Evolutionary conservation across 2,888 invertebrate genomes (phyloP).

Genomic region (Synanthedon tipuliformis): DNA sequence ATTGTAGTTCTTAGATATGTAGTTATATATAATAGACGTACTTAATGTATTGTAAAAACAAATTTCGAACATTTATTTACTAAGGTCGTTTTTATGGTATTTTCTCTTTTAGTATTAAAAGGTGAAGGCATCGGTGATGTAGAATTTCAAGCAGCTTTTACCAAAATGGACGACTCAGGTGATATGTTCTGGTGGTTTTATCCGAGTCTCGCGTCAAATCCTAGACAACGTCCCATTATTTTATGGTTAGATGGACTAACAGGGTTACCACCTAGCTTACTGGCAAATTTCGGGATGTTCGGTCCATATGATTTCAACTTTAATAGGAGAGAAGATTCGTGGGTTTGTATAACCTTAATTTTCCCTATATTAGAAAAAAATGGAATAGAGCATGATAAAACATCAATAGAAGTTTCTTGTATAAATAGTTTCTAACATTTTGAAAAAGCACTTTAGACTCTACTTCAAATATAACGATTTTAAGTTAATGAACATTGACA

Average conservation of each 20-base stretch:
- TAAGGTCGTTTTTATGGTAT: not conserved
- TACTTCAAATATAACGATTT: no score
- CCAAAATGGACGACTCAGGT: conserved; percentile 76
- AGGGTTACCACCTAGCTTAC: conserved; percentile 80
- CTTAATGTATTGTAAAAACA: no score
- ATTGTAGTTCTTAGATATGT: no score
- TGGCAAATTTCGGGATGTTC: conserved; percentile 87
- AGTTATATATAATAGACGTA: no score
- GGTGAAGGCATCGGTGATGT: conserved; percentile 65
- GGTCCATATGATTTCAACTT: conserved; percentile 79
- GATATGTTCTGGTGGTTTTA: conserved; percentile 92
- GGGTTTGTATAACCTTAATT: conserved; percentile 68
- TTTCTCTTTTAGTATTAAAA: conserved; percentile 28
- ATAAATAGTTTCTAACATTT: no score
- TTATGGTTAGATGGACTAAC: conserved; percentile 93
- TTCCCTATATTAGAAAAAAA: no score
- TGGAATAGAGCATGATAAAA: no score
- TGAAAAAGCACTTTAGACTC: no score
- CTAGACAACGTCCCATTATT: conserved; percentile 74
- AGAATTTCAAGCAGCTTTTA: conserved; percentile 79
- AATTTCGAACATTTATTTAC: no score
- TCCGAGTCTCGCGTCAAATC: conserved; percentile 71
- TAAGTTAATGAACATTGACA: no score
- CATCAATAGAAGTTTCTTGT: no score
- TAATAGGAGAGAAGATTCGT: conserved; percentile 74